Conservation (phyloP, 2,888 invertebrate species). For the Camponotus fellah region DNA sequence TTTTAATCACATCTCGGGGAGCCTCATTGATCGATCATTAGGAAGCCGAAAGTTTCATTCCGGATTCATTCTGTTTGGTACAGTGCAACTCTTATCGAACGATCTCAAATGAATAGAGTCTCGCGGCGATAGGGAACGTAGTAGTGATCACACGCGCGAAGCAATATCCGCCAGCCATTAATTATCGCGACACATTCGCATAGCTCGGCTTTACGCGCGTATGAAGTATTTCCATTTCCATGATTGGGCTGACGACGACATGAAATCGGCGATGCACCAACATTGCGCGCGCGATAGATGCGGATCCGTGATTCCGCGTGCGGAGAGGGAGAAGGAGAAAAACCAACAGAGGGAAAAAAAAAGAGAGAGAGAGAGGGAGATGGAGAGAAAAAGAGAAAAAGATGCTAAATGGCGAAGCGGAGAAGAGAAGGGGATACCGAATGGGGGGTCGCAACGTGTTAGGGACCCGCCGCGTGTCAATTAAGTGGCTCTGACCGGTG, state of each 20-base stretch:
- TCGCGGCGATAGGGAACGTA: conserved; percentile 52
- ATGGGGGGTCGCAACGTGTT: conserved; percentile 86
- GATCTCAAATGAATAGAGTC: conserved; percentile 53
- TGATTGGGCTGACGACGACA: conserved; percentile 74
- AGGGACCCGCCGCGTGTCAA: conserved; percentile 85
- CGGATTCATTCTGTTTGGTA: conserved; percentile 31
- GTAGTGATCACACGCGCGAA: conserved; percentile 61
- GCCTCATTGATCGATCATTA: conserved; percentile 31
- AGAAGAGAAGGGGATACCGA: conserved; percentile 60
- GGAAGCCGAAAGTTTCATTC: conserved; percentile 28
- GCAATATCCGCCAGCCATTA: conserved; percentile 72
- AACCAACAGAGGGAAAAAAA: conserved; percentile 39
- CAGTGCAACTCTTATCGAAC: conserved; percentile 46
- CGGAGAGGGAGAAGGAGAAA: conserved; percentile 28
- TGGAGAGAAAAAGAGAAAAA: conserved; percentile 9
- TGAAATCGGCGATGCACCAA: conserved; percentile 63
- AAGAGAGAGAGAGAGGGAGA: neutral
- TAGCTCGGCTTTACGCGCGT: conserved; percentile 56
- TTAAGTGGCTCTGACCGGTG: conserved; percentile 85
- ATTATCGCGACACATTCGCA: conserved; percentile 66
- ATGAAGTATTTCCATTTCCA: conserved; percentile 76
- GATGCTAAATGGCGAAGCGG: neutral
- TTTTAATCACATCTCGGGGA: neutral
- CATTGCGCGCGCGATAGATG: conserved; percentile 81
- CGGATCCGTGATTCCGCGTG: conserved; percentile 82